Percentiles rank a stretch among this genome's conserved stretches.
Evolutionary conservation across 1,140 invertebrate species (phyloP).

Genomic region (Zaprionus lachaisei): DNA sequence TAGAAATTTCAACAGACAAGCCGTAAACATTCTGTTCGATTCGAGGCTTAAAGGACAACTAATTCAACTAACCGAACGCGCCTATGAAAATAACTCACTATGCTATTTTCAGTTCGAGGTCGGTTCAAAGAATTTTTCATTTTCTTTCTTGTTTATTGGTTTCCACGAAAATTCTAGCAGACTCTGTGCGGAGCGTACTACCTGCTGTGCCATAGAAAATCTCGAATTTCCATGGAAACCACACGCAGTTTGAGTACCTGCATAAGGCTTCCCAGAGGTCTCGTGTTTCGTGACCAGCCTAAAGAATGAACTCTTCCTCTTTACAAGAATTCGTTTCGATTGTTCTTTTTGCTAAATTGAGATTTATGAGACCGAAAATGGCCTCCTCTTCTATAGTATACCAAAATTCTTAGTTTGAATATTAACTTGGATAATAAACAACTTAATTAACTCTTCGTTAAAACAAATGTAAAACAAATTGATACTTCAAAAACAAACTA

Average conservation of each 20-base stretch:
- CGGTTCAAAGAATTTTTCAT: conserved; percentile 37
- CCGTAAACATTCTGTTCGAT: conserved; percentile 47
- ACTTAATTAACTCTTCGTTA: no score
- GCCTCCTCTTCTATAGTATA: background rate
- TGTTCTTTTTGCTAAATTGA: conserved; percentile 4
- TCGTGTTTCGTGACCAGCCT: conserved; percentile 6
- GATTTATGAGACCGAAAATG: background rate
- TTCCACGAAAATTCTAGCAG: conserved; percentile 49
- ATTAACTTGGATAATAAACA: background rate
- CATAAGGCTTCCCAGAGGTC: conserved; percentile 44
- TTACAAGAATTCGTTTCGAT: background rate
- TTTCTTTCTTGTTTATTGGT: conserved; percentile 14
- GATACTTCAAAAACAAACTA: conserved; percentile 57
- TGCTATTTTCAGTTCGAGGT: background rate
- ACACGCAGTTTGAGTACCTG: conserved; percentile 35
- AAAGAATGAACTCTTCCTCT: background rate
- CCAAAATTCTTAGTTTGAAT: background rate
- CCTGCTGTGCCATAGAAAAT: conserved; percentile 66
- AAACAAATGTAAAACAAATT: conserved; percentile 6
- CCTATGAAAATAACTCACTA: conserved; percentile 23
- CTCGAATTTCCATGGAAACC: conserved; percentile 62
- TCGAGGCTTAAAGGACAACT: conserved; percentile 64
- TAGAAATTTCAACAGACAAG: conserved; percentile 30
- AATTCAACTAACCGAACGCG: background rate
- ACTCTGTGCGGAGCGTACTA: conserved; percentile 32